Evolutionary conservation across 2,113 vertebrate genomes (phyloP).

Genomic region (Laterallus jamaicensis): DNA sequence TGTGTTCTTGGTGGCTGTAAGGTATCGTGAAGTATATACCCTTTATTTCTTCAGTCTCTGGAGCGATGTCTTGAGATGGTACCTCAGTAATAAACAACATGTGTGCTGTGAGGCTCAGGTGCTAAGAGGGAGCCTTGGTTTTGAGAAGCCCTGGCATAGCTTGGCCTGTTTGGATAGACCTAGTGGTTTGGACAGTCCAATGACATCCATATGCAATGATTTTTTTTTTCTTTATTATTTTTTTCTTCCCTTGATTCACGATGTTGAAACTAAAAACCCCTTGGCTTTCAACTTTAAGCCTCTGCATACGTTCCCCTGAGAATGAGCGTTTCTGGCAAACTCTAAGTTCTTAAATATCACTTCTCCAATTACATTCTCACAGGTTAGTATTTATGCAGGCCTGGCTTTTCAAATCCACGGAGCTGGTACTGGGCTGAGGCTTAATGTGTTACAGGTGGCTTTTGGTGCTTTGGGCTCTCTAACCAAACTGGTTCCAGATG

Average conservation of each 20-base stretch:
- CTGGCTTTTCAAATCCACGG: slow-evolving; percentile 69
- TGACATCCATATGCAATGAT: slow-evolving; percentile 60
- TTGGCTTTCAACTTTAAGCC: slow-evolving; percentile 75
- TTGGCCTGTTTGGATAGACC: slow-evolving; percentile 26
- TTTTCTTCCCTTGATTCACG: slow-evolving; percentile 36
- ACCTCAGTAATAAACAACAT: not conserved
- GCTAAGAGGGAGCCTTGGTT: not conserved
- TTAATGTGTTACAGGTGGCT: slow-evolving; percentile 85
- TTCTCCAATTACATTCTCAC: slow-evolving; percentile 83
- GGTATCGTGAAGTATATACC: no score
- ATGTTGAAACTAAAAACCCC: slow-evolving; percentile 74
- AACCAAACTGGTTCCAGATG: slow-evolving; percentile 86
- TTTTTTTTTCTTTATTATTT: not conserved
- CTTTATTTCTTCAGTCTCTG: not conserved
- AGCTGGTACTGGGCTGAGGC: slow-evolving; percentile 71
- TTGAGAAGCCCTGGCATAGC: slow-evolving; percentile 29
- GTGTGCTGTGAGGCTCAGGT: slow-evolving; percentile 4
- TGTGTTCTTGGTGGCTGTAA: not conserved
- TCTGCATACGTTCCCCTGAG: slow-evolving; percentile 73
- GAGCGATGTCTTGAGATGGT: not conserved
- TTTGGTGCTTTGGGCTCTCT: slow-evolving; percentile 64
- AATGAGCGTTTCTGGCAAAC: slow-evolving; percentile 74
- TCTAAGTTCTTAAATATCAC: slow-evolving; percentile 78
- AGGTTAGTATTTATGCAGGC: slow-evolving; percentile 78
- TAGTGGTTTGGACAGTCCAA: slow-evolving; percentile 20